phyloP scores from a whole-genome alignment of 2,888 invertebrate species.

The Scrobipalpa costella region DNA sequence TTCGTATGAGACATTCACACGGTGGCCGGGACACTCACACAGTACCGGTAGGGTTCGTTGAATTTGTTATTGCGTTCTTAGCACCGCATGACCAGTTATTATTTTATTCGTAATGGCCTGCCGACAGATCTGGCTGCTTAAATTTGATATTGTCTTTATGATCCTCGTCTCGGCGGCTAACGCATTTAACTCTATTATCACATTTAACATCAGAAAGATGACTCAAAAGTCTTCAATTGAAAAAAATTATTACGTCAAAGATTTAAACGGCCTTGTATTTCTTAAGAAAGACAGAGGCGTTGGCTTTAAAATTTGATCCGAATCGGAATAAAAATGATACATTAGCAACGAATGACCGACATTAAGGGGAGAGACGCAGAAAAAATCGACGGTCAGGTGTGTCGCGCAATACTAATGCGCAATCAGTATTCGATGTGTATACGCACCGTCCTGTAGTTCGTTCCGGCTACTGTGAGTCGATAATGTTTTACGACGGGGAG shows the following conservation, averaged over 20 bases:
- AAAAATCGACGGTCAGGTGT: constrained; percentile 75
- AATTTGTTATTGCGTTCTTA: constrained; percentile 80
- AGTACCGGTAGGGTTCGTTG: constrained; percentile 80
- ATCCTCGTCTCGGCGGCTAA: constrained; percentile 39
- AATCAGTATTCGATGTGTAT: constrained; percentile 76
- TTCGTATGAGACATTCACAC: constrained; percentile 74
- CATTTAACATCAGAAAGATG: constrained; percentile 38
- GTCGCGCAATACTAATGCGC: constrained; percentile 78
- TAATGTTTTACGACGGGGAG: constrained; percentile 79
- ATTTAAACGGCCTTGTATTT: constrained; percentile 61
- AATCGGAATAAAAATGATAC: constrained; percentile 77
- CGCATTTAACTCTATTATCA: constrained; percentile 36
- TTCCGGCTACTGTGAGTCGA: constrained; percentile 81
- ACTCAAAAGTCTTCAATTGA: constrained; percentile 22
- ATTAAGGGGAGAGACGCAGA: constrained; percentile 77
- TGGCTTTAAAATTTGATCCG: constrained; percentile 58
- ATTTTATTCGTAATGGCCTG: constrained; percentile 65
- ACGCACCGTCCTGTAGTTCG: constrained; percentile 79
- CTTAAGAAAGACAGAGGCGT: constrained; percentile 62
- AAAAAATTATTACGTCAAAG: constrained; percentile 45
- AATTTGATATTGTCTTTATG: constrained; percentile 60
- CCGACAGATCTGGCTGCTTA: constrained; percentile 66
- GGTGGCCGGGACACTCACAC: constrained; percentile 74
- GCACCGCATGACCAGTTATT: constrained; percentile 69
- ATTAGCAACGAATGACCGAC: constrained; percentile 78